These are phyloP conservation scores for Microchirus variegatus DNA, from an alignment of 2,797 vertebrate species.

Conservation along the genomic window DNA sequence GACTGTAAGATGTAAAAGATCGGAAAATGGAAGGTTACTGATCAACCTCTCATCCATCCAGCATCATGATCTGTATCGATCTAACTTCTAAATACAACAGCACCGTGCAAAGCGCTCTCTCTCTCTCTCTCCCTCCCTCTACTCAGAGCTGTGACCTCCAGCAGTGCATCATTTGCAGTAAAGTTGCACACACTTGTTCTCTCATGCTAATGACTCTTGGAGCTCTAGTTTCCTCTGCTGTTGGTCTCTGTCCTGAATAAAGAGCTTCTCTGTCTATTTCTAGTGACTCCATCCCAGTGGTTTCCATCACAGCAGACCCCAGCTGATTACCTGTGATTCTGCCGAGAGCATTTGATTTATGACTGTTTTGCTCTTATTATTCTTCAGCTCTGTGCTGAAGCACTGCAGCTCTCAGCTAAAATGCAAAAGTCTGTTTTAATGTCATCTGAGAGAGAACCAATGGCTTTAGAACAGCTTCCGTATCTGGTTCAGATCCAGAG, in stretches of 20 bases:
- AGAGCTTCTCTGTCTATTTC: conserved; percentile 65
- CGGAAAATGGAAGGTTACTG: background rate
- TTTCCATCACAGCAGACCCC: conserved; percentile 49
- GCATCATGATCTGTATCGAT: conserved; percentile 33
- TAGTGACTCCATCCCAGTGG: conserved; percentile 60
- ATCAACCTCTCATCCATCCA: conserved; percentile 21
- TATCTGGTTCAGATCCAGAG: background rate
- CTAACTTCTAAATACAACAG: conserved; percentile 14
- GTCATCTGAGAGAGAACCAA: conserved; percentile 10
- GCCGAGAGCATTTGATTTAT: conserved; percentile 69
- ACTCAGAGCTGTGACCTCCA: conserved; percentile 29
- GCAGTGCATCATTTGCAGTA: conserved; percentile 37
- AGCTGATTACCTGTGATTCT: conserved; percentile 63
- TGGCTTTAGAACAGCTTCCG: conserved; percentile 19
- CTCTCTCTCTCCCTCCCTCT: background rate
- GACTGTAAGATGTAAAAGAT: background rate
- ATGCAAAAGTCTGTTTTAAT: conserved; percentile 2
- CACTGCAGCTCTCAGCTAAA: conserved; percentile 27
- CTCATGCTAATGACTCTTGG: conserved; percentile 53
- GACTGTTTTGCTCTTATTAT: conserved; percentile 63
- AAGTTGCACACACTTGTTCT: conserved; percentile 36
- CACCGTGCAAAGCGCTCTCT: background rate
- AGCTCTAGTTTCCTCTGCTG: conserved; percentile 55
- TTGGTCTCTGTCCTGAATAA: conserved; percentile 57
- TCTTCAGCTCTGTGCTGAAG: conserved; percentile 31